Evolutionary conservation across 1,140 invertebrate genomes (phyloP).

Genomic region (Trichoplusia ni): DNA sequence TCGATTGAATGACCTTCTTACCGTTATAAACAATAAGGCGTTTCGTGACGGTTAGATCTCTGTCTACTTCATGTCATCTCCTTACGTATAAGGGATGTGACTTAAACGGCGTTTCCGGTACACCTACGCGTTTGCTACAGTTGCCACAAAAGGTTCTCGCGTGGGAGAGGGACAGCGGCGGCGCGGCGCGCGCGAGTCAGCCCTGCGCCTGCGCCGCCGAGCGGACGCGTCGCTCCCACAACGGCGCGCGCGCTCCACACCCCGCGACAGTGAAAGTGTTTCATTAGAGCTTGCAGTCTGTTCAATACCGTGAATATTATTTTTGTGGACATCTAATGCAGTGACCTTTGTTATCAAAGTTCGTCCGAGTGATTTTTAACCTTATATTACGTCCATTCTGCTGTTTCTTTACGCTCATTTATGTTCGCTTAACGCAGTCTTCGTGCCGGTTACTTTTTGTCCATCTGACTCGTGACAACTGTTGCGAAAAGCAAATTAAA

Average conservation of each 20-base stretch:
- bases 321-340: not conserved
- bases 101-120: conserved; percentile 70
- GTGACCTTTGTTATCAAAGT: not conserved
- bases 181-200: conserved; percentile 55
- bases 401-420: not conserved
- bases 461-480: not conserved
- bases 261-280: conserved; percentile 59
- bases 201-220: conserved; percentile 63
- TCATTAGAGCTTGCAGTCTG: conserved; percentile 37
- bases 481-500: conserved; percentile 29
- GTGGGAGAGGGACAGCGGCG: conserved; percentile 56
- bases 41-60: conserved; percentile 2
- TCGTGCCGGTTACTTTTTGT: conserved; percentile 22
- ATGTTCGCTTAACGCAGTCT: not conserved
- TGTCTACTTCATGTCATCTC: conserved; percentile 18
- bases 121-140: conserved; percentile 58
- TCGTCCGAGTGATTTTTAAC: not conserved
- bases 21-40: not conserved
- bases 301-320: conserved; percentile 8
- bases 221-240: conserved; percentile 58
- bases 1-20: conserved; percentile 12
- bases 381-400: conserved; percentile 1
- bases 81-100: conserved; percentile 51
- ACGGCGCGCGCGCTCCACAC: conserved; percentile 40
- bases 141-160: conserved; percentile 48